These are phyloP conservation scores for Sebastes wilsoni DNA, from an alignment of 2,797 vertebrate genomes.

Conservation along the genomic window DNA sequence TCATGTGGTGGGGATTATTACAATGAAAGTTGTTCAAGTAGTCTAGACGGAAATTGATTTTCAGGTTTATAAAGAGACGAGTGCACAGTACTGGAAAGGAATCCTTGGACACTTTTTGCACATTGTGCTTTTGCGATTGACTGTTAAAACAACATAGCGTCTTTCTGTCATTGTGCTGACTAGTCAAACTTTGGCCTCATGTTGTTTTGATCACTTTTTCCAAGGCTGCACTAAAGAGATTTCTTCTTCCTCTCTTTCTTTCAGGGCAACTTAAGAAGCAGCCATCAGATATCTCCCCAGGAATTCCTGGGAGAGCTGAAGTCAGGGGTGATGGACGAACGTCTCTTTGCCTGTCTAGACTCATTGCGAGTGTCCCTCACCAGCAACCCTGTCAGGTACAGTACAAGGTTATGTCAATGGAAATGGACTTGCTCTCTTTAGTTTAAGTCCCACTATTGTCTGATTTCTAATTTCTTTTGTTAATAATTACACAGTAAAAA, in stretches of 20 bases:
- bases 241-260: constrained; percentile 9
- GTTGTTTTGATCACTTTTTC: background rate
- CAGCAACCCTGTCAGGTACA: constrained; percentile 98
- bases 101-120: background rate
- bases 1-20: background rate
- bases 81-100: background rate
- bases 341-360: constrained; percentile 91
- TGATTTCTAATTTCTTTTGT: background rate
- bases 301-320: constrained; percentile 95
- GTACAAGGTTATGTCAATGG: background rate
- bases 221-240: background rate
- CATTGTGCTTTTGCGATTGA: background rate
- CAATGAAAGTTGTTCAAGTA: background rate
- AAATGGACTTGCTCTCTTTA: background rate
- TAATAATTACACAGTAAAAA: background rate
- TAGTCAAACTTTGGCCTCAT: background rate
- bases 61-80: background rate
- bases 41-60: background rate
- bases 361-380: constrained; percentile 95
- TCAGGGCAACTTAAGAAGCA: constrained; percentile 92
- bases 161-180: background rate
- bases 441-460: background rate
- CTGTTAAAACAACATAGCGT: background rate
- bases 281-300: constrained; percentile 91
- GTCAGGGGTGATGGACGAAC: constrained; percentile 90